Evolutionary conservation across 1,140 invertebrate species (phyloP).

Genomic region (Oedothorax gibbosus): DNA sequence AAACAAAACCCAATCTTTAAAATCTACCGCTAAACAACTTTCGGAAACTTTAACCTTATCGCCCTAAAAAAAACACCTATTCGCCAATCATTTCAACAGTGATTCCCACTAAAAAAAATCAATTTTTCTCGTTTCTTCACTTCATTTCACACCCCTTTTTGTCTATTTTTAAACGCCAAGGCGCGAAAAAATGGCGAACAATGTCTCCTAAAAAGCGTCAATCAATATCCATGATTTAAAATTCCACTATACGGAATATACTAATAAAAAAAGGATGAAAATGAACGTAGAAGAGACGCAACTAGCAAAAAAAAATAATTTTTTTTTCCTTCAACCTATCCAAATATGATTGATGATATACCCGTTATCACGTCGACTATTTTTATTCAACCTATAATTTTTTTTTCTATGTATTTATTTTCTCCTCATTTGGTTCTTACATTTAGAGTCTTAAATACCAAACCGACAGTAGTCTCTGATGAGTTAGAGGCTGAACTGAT

Average conservation of each 20-base stretch:
- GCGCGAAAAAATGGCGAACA: not conserved
- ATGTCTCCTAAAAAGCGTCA: not conserved
- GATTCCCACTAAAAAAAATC: not conserved
- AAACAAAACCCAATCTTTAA: too few relatives aligned
- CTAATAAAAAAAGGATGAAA: not conserved
- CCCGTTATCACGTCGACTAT: slow-evolving; percentile 51
- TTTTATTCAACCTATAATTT: slow-evolving; percentile 49
- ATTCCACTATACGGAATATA: slow-evolving; percentile 9
- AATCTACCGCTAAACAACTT: too few relatives aligned
- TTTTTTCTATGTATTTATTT: slow-evolving; percentile 29
- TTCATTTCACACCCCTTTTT: slow-evolving; percentile 17
- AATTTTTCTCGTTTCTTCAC: not conserved
- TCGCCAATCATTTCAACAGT: too few relatives aligned
- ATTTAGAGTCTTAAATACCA: too few relatives aligned
- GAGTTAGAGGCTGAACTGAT: too few relatives aligned
- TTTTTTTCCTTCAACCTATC: slow-evolving; percentile 28
- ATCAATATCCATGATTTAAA: slow-evolving; percentile 52
- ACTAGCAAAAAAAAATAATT: slow-evolving; percentile 5
- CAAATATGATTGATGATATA: slow-evolving; percentile 46
- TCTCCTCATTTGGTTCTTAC: slow-evolving; percentile 9
- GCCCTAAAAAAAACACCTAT: too few relatives aligned
- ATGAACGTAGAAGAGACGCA: slow-evolving; percentile 11
- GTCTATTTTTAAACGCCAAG: slow-evolving; percentile 39
- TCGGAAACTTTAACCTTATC: too few relatives aligned
- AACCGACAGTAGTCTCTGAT: too few relatives aligned